Conservation (phyloP, 1,140 invertebrate genomes). For the Andricus grossulariae region DNA sequence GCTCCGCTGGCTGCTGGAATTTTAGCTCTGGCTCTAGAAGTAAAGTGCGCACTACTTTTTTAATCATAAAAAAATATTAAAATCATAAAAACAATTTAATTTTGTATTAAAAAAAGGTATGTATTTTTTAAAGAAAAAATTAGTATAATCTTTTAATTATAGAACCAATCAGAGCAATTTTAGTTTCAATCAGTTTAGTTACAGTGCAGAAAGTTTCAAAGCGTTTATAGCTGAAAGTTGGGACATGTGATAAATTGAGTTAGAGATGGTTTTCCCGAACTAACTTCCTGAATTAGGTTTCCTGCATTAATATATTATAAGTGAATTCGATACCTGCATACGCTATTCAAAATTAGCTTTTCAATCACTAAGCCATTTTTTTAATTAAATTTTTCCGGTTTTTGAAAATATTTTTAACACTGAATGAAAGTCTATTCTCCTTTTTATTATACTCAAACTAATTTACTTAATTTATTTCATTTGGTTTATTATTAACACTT, state of each 20-base stretch:
- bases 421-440: too few species aligned
- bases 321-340: not conserved
- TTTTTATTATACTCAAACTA: too few species aligned
- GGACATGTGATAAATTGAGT: slow-evolving; percentile 6
- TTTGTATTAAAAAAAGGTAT: too few species aligned
- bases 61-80: not conserved
- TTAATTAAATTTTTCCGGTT: too few species aligned
- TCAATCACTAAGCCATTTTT: not conserved
- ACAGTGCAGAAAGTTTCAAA: not conserved
- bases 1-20: slow-evolving; percentile 92
- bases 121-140: too few species aligned
- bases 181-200: not conserved
- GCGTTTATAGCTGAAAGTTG: not conserved
- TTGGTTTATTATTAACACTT: too few species aligned
- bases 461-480: too few species aligned
- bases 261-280: not conserved
- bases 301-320: not conserved
- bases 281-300: not conserved
- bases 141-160: not conserved
- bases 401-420: too few species aligned
- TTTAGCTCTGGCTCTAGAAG: slow-evolving; percentile 87
- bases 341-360: not conserved
- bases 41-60: slow-evolving; percentile 81
- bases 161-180: not conserved
- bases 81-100: not conserved